These are phyloP conservation scores for Pteruthius melanotis DNA, from an alignment of 2,113 vertebrate species.

Conservation along the genomic window DNA sequence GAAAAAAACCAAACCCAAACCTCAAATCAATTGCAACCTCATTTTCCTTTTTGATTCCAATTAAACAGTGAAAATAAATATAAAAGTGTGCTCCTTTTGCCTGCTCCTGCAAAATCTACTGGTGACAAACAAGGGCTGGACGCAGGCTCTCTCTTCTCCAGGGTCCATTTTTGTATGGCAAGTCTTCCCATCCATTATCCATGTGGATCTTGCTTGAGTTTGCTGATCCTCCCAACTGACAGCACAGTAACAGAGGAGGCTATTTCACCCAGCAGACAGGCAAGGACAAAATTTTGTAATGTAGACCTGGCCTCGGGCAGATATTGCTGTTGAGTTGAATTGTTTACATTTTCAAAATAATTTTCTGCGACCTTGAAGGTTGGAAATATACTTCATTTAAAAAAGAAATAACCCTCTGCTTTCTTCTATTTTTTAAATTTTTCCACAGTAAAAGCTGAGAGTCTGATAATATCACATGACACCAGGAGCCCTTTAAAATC, in stretches of 20 bases:
- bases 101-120: not conserved
- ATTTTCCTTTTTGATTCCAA: not conserved
- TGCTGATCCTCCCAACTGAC: not conserved
- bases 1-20: not conserved
- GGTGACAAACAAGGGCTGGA: not conserved
- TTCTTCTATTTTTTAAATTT: not conserved
- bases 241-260: not conserved
- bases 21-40: not conserved
- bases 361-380: not conserved
- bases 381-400: not conserved
- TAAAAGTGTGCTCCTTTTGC: not conserved
- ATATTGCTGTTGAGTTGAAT: not conserved
- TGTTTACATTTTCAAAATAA: not conserved
- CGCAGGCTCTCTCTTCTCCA: not conserved
- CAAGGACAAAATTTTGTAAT: not conserved
- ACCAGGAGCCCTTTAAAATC: not conserved
- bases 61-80: not conserved
- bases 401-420: not conserved
- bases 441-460: not conserved
- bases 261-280: not conserved
- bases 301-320: not conserved
- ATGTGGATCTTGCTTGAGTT: rapidly evolving
- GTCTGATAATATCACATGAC: not conserved
- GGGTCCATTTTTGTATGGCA: not conserved
- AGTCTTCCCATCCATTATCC: not conserved